Percentiles rank a stretch among this genome's conserved stretches.
These are phyloP conservation scores for Delia radicum DNA, from an alignment of 1,140 invertebrate genomes.

Conservation along the genomic window DNA sequence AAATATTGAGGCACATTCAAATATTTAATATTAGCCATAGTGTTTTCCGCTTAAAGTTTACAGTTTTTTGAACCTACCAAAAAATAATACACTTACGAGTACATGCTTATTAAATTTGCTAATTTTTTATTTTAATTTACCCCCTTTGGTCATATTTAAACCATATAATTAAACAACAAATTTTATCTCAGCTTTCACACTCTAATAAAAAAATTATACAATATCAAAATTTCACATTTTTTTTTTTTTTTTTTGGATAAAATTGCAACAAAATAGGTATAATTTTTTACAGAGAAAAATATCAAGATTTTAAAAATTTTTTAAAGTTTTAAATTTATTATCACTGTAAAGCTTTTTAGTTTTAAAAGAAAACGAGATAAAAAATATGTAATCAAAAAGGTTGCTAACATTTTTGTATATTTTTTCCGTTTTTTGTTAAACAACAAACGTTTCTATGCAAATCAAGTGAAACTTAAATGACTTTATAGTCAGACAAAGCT, in stretches of 20 bases:
- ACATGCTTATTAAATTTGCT: no score
- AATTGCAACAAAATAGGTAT: no score
- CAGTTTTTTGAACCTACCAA: no score
- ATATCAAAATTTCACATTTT: background rate
- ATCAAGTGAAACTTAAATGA: conserved; percentile 21
- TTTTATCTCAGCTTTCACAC: background rate
- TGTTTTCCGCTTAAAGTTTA: no score
- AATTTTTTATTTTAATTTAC: no score
- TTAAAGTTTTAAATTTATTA: no score
- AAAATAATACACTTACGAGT: no score
- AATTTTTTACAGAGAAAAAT: background rate
- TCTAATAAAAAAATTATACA: background rate
- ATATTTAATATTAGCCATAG: no score
- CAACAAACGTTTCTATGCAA: conserved; percentile 20
- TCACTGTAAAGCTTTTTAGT: no score
- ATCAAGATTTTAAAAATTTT: no score
- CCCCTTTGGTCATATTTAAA: background rate
- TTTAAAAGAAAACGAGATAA: background rate
- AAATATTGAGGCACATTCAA: no score
- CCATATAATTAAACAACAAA: background rate
- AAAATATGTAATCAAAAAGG: background rate
- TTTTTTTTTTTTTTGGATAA: background rate
- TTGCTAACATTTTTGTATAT: background rate
- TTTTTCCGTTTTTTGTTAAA: background rate
- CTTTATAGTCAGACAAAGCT: background rate